Evolutionary conservation across 2,113 vertebrate genomes (phyloP), one percentile per base, ranked within the genome.

Genomic region (Triplophysa dalaica): DNA sequence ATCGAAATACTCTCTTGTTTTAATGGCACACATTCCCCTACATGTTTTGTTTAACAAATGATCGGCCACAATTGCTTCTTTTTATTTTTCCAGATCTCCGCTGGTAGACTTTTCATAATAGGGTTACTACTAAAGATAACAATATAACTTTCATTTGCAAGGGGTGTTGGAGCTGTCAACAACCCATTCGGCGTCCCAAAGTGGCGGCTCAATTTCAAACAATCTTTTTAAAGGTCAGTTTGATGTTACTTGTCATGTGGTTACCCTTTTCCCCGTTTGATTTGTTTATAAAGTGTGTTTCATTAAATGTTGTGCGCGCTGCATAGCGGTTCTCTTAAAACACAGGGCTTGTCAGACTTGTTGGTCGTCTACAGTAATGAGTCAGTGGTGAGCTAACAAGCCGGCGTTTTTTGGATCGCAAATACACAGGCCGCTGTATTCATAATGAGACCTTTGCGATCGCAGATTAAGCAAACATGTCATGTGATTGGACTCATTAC

Each of bases 381-480:
- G 87, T 87, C 86, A 87, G 87, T 91, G 85, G 89, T 89, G 78
- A 67, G 82, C 78, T 92, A 91, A 94, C 90, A 94, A 95, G 90
- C 89, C 90, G 90, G 90, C 91, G 87, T 87, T 93, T 91, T 92
- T 77, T 29, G 85, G 83, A 86, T 92, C 93, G 92, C 92, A 94
- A 90, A 95, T 94, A 91, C 92, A 89, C 92, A 89, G 90, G 88
- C 92, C 91, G 89, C 89, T 87, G 87, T 87, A 58, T 87, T 78
- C 91, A 91, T 93, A 94, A 93, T 92, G 92, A 94, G 94, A 91
- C 91, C 89, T 91, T 88, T 62, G 80, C 76, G 80, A 85, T 88
- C 91, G 88, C 88, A 93, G 87, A 90, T 91, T 94, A 91, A 92
- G 92, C 93, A 93, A 94, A 94, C 91, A 93, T 92, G 92, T 92